These are phyloP conservation scores for Pseudomyrmex flavicornis DNA, from an alignment of 1,140 invertebrate genomes.

Conservation along the genomic window DNA sequence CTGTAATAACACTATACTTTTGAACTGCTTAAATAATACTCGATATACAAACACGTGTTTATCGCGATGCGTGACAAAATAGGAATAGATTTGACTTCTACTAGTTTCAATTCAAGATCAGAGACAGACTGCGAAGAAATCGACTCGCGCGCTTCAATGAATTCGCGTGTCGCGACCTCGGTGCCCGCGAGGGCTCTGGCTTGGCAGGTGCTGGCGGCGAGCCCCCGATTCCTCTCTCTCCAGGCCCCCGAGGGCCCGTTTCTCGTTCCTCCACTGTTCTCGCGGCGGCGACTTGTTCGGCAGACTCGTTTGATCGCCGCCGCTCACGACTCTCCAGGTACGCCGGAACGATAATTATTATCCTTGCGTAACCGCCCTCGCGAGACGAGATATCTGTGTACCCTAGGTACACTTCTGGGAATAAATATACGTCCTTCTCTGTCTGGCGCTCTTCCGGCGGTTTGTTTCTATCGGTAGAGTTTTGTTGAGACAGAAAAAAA, in stretches of 20 bases:
- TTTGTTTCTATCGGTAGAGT: conserved; percentile 15
- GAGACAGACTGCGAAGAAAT: conserved; percentile 44
- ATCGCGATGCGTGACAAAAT: conserved; percentile 28
- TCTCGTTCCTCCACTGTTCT: conserved; percentile 47
- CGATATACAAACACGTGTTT: conserved; percentile 1
- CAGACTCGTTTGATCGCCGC: conserved; percentile 74
- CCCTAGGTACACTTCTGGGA: conserved; percentile 55
- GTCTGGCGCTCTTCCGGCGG: conserved; percentile 34
- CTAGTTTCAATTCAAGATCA: conserved; percentile 48
- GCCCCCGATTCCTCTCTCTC: conserved; percentile 17
- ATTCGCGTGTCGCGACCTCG: conserved; percentile 67
- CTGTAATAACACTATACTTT: too few species aligned
- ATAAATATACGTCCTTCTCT: conserved; percentile 63
- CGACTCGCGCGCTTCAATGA: conserved; percentile 33
- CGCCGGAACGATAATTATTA: conserved; percentile 74
- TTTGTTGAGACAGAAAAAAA: conserved; percentile 6
- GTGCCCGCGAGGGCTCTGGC: conserved; percentile 29
- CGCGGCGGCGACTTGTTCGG: conserved; percentile 66
- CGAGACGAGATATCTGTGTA: conserved; percentile 67
- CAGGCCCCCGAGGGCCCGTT: conserved; percentile 33
- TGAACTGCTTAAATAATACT: too few species aligned
- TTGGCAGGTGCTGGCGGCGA: conserved; percentile 68
- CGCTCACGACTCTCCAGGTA: conserved; percentile 71
- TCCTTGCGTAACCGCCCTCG: conserved; percentile 74
- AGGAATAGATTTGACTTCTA: conserved; percentile 27